Conservation (phyloP, 2,888 invertebrate genomes). For the Torymus aiolomorphi region DNA sequence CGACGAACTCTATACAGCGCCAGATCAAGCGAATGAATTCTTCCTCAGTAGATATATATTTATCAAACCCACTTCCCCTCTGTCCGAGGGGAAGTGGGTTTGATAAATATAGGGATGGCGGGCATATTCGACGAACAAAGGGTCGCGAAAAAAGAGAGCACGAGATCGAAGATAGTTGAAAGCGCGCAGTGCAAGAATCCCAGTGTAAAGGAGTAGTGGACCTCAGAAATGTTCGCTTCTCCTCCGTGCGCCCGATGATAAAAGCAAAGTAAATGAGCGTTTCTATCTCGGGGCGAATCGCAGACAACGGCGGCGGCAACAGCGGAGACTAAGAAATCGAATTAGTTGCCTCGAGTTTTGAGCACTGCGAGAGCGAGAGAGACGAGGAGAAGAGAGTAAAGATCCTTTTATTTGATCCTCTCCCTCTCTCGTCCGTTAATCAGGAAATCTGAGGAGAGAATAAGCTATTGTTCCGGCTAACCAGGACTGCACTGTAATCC, state of each 20-base stretch:
- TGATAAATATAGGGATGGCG: too few species aligned
- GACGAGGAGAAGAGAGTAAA: too few species aligned
- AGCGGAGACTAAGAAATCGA: conserved; percentile 40
- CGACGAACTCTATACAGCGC: too few species aligned
- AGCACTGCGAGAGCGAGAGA: conserved; percentile 7
- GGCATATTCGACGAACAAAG: conserved; percentile 56
- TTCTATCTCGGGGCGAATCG: conserved; percentile 45
- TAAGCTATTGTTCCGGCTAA: conserved; percentile 51
- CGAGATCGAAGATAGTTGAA: conserved; percentile 27
- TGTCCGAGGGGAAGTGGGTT: too few species aligned
- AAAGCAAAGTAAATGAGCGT: conserved; percentile 44
- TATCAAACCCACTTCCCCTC: too few species aligned
- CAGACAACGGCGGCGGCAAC: not conserved
- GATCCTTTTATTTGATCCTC: not conserved
- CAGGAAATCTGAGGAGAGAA: conserved; percentile 49
- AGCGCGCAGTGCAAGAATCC: not conserved
- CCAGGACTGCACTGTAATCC: conserved; percentile 30
- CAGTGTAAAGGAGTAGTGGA: not conserved
- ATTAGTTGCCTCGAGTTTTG: conserved; percentile 52
- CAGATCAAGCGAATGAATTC: too few species aligned
- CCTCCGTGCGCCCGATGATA: not conserved
- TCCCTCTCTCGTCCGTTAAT: conserved; percentile 40
- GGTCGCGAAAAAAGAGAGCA: conserved; percentile 63
- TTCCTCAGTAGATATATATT: too few species aligned
- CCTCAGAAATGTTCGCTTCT: not conserved